phyloP scores from a whole-genome alignment of 2,797 vertebrate genomes.

The Acanthurus leucopareius region DNA sequence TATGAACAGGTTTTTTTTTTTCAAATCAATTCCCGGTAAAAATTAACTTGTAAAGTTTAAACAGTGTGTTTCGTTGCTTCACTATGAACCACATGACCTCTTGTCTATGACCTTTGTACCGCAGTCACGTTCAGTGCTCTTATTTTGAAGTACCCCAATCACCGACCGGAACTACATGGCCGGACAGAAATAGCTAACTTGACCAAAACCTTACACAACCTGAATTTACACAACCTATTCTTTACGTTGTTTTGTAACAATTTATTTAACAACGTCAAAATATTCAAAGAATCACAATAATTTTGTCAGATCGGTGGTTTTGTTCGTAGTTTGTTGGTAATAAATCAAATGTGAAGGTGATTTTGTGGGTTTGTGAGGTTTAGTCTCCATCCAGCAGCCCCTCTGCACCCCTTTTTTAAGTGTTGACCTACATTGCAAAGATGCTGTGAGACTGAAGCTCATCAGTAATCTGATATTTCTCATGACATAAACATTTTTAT shows the following conservation, averaged over 20 bases:
- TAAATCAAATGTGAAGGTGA: neutral
- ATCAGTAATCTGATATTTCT: neutral
- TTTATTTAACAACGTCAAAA: neutral
- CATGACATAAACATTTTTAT: neutral
- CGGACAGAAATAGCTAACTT: neutral
- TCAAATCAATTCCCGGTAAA: no score
- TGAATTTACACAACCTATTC: conserved; percentile 35
- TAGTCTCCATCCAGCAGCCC: neutral
- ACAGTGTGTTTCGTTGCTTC: neutral
- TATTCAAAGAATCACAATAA: accelerated
- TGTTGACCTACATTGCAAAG: neutral
- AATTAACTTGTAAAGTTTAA: no score
- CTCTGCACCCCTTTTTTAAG: no score
- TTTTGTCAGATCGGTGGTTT: accelerated
- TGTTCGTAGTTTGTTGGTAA: accelerated
- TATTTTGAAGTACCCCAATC: conserved; percentile 32
- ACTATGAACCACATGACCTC: neutral
- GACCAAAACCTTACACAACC: conserved; percentile 47
- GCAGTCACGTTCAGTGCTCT: neutral
- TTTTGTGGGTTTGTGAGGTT: neutral
- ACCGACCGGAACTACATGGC: neutral
- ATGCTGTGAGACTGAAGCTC: neutral
- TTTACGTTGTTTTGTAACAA: conserved; percentile 33
- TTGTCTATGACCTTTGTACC: no score
- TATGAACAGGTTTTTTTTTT: no score